Evolutionary conservation across 2,888 invertebrate genomes (phyloP), one percentile per base, ranked within the genome.

Genomic region (Thumatha senex): DNA sequence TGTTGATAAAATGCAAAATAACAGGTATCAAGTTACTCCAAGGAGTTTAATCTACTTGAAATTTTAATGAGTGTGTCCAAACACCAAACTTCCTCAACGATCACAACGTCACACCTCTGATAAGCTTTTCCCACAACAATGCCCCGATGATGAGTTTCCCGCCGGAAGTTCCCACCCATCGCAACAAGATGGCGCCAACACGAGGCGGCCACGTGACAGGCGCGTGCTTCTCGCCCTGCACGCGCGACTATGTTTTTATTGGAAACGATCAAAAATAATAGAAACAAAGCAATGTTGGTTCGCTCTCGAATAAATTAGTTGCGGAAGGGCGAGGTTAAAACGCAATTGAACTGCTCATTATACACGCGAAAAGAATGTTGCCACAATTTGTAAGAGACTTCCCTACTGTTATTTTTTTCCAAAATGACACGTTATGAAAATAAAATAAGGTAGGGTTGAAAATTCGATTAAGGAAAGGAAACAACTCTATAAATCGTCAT

Each of bases 291-390:
- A 69, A 70, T 84, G 83, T 84, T 83, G 79, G 76, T 75, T 70
- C 77, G 67, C 81, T 86, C 82, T 84, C 76, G 80, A 83, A 83
- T 84, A 90, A 87, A 89, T 87, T 89, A 84, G 82, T 83, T 77
- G 69, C 80, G 77, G 73, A 69, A 71, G 63, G 76, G 71, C 71
- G 74, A 86, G 90, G 90, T 87, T 88, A 87, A 89, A 87, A 76
- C 68, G 83, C 82, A 82, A 89, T 89, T 90, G 89, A 89, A 88
- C 89, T 77, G 74, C 70, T 84, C 84, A 86, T 89, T 89, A 88
- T 73, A 80, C 72, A 78, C 74, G 75, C 74, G 80, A 79, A 76
- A 70, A 54, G 61, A 53, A 41, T 56, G 50, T 24, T 24, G 5
- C 18, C 18, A 24, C 2, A 2, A 24, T 24, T 24, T 5, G 18